phyloP scores from a whole-genome alignment of 1,140 invertebrate genomes.

The Eueides isabella region DNA sequence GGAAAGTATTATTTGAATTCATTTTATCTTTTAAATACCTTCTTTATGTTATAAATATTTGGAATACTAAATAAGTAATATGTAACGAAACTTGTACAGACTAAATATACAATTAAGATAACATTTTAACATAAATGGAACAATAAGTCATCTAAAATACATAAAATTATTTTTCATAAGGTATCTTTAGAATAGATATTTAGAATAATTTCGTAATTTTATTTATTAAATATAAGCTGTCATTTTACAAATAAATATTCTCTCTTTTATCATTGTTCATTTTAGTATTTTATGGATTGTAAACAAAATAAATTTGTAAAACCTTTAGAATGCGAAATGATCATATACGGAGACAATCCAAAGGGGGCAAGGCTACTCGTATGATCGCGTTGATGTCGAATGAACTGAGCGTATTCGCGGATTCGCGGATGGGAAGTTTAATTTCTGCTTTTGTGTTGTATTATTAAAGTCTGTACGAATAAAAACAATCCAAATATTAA shows the following conservation, averaged over 20 bases:
- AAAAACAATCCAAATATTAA: too few species aligned
- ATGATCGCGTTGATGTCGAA: slow-evolving; percentile 33
- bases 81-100: too few species aligned
- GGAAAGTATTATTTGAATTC: slow-evolving; percentile 6
- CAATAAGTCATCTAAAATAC: too few species aligned
- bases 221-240: too few species aligned
- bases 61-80: not conserved
- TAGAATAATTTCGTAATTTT: too few species aligned
- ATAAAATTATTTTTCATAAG: too few species aligned
- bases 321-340: not conserved
- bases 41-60: slow-evolving; percentile 4
- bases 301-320: not conserved
- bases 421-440: not conserved
- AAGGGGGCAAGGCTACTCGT: slow-evolving; percentile 9
- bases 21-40: slow-evolving; percentile 9
- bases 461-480: too few species aligned
- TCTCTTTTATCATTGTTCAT: not conserved
- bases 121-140: too few species aligned
- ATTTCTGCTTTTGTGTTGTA: not conserved
- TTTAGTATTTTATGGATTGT: not conserved
- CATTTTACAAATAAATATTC: too few species aligned
- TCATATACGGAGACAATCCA: slow-evolving; percentile 1
- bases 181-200: too few species aligned
- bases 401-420: slow-evolving; percentile 10
- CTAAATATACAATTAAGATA: too few species aligned